Conservation (phyloP, 2,797 vertebrate species). For the Melanitta fusca region DNA sequence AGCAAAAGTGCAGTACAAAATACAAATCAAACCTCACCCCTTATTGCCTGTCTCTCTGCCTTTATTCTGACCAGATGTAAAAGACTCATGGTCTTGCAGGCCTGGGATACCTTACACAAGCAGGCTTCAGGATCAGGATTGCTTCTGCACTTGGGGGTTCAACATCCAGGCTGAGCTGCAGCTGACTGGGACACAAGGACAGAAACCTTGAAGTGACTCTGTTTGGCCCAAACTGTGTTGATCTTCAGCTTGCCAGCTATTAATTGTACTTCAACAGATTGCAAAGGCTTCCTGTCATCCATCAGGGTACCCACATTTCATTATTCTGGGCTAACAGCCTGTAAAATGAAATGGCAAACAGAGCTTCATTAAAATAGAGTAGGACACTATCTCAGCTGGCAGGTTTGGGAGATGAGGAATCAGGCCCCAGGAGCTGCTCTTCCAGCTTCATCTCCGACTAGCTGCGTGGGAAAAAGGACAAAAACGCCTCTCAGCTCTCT, state of each 20-base stretch:
- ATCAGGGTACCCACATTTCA: not conserved
- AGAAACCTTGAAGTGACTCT: constrained; percentile 33
- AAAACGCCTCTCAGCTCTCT: not conserved
- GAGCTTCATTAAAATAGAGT: constrained; percentile 49
- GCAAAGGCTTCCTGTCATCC: not conserved
- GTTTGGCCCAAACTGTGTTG: not conserved
- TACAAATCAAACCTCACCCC: not conserved
- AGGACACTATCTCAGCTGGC: constrained; percentile 9
- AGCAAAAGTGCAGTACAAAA: constrained; percentile 24
- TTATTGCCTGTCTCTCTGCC: constrained; percentile 28
- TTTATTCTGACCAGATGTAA: constrained; percentile 50
- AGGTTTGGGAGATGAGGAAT: constrained; percentile 26
- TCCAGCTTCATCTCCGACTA: not conserved
- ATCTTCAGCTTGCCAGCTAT: constrained; percentile 28
- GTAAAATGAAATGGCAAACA: constrained; percentile 34
- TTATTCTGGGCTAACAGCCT: constrained; percentile 36
- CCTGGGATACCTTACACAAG: not conserved
- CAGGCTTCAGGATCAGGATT: not conserved
- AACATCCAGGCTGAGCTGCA: not conserved
- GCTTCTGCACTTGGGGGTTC: not conserved
- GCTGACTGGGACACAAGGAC: not conserved
- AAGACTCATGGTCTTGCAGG: not conserved
- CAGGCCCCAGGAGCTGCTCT: not conserved
- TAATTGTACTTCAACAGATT: constrained; percentile 55
- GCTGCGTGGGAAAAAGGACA: not conserved